Conservation (phyloP, 2,797 vertebrate species). For the Sarcoramphus papa region DNA sequence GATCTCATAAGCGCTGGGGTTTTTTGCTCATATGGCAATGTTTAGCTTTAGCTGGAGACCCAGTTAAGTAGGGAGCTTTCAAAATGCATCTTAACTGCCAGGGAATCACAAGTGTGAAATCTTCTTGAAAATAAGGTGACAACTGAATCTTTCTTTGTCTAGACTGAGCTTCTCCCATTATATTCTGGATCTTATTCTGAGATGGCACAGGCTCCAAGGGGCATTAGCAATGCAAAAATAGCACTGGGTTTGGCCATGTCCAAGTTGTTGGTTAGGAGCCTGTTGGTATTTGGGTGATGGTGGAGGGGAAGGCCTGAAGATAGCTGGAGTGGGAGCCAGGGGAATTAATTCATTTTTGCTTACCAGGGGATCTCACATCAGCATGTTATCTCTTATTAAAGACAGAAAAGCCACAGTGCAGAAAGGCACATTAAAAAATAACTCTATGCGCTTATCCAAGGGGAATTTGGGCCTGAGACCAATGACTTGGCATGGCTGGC, state of each 20-base stretch:
- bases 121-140: neutral
- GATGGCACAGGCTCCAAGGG: neutral
- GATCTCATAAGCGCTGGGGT: neutral
- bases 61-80: neutral
- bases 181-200: neutral
- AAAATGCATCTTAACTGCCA: neutral
- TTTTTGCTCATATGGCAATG: neutral
- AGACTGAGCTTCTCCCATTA: neutral
- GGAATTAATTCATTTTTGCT: neutral
- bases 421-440: neutral
- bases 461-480: neutral
- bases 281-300: neutral
- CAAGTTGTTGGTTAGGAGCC: neutral
- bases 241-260: neutral
- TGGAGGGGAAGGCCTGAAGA: neutral
- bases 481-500: neutral
- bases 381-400: neutral
- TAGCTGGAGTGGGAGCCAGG: neutral
- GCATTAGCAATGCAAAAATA: neutral
- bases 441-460: neutral
- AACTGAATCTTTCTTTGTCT: neutral
- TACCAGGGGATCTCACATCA: neutral
- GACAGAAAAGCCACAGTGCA: neutral
- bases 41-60: constrained; percentile 20
- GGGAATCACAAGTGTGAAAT: neutral